Evolutionary conservation across 2,113 vertebrate species (phyloP).

Genomic region (Shinisaurus crocodilurus): DNA sequence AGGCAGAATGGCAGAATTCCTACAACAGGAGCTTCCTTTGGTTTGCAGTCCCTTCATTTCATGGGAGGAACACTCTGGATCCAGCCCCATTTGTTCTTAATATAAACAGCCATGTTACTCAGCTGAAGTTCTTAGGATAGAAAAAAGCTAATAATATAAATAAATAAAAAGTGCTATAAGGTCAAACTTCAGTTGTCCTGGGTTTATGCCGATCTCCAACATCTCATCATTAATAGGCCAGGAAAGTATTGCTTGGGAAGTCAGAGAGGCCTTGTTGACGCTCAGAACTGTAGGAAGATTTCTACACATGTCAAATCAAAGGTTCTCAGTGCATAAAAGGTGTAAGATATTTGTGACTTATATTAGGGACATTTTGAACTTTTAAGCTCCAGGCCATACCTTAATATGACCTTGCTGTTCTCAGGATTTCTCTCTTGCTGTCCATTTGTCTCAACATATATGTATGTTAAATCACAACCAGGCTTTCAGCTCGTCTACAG

Average conservation of each 20-base stretch:
- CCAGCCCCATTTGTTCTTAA: not conserved
- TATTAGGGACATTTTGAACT: conserved; percentile 37
- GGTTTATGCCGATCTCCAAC: conserved; percentile 33
- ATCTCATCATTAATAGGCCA: conserved; percentile 47
- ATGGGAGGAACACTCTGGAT: not conserved
- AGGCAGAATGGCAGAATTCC: too few species aligned
- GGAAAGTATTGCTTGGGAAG: conserved; percentile 34
- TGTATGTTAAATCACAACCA: conserved; percentile 34
- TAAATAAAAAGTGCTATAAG: not conserved
- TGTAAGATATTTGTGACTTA: conserved; percentile 63
- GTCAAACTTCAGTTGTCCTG: conserved; percentile 40
- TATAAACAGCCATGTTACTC: not conserved
- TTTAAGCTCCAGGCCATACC: conserved; percentile 31
- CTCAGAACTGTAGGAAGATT: conserved; percentile 34
- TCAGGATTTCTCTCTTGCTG: conserved; percentile 46
- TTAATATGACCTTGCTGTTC: conserved; percentile 25
- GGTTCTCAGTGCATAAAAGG: conserved; percentile 46
- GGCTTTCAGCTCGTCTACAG: conserved; percentile 3
- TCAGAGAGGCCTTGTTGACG: conserved; percentile 1
- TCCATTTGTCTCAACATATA: conserved; percentile 1
- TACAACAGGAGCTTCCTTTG: not conserved
- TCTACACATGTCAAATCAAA: conserved; percentile 55
- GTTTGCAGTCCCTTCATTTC: not conserved
- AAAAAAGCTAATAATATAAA: not conserved
- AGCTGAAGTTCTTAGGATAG: not conserved